Evolutionary conservation across 1,140 invertebrate species (phyloP).

Genomic region (Drosophila pallidifrons): DNA sequence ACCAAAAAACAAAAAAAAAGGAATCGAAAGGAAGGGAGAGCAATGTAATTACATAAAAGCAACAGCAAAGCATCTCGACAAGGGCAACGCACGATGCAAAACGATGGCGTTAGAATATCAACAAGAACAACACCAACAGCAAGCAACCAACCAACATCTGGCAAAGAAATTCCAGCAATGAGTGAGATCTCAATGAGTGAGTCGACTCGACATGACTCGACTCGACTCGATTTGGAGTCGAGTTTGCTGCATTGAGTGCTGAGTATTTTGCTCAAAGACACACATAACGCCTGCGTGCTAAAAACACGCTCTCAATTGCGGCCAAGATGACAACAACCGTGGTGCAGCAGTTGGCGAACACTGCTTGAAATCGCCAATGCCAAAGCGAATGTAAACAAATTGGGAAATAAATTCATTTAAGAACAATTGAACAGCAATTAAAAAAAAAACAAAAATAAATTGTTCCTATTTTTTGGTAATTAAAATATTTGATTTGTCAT

Average conservation of each 20-base stretch:
- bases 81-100: slow-evolving; percentile 63
- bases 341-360: neutral
- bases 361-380: neutral
- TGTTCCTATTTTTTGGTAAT: too few relatives aligned
- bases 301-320: slow-evolving; percentile 10
- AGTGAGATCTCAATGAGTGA: slow-evolving; percentile 42
- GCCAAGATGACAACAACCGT: slow-evolving; percentile 17
- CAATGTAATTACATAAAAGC: slow-evolving; percentile 75
- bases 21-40: slow-evolving; percentile 1
- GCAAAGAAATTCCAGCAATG: neutral
- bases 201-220: neutral
- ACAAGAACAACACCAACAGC: neutral
- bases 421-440: too few relatives aligned
- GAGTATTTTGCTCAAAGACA: neutral
- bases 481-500: too few relatives aligned
- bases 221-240: slow-evolving; percentile 13
- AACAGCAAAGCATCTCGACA: slow-evolving; percentile 40
- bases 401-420: too few relatives aligned
- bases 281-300: slow-evolving; percentile 33
- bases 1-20: slow-evolving; percentile 7
- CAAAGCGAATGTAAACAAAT: too few relatives aligned
- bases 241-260: slow-evolving; percentile 1
- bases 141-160: neutral
- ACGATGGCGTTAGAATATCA: slow-evolving; percentile 17
- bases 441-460: too few relatives aligned